A percentile compares a stretch with the other conserved stretches of the same genome.
Conservation (phyloP, 1,140 invertebrate species). For the Galleria mellonella region DNA sequence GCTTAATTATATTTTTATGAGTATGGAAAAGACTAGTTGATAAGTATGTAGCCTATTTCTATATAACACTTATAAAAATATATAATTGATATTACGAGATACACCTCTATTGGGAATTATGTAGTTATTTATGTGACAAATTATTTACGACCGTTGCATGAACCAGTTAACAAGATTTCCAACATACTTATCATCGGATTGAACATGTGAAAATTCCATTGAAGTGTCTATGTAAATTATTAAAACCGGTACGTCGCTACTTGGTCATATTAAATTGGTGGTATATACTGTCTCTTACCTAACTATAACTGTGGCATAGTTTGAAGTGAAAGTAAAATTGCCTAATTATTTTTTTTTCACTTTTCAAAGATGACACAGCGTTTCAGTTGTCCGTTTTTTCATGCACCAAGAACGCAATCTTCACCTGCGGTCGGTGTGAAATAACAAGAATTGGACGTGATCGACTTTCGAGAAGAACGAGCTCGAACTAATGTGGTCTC, state of each 20-base stretch:
- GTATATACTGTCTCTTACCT: slow-evolving; percentile 46
- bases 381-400: slow-evolving; percentile 25
- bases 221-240: slow-evolving; percentile 3
- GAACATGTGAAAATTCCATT: neutral
- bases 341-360: slow-evolving; percentile 61
- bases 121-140: no score
- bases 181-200: slow-evolving; percentile 4
- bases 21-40: no score
- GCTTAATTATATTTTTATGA: no score
- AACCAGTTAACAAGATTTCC: neutral
- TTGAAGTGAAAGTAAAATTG: slow-evolving; percentile 58
- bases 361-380: slow-evolving; percentile 63
- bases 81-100: no score
- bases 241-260: slow-evolving; percentile 45
- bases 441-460: slow-evolving; percentile 30
- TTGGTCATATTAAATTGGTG: slow-evolving; percentile 50
- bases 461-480: slow-evolving; percentile 34
- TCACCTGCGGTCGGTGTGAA: slow-evolving; percentile 29
- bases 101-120: no score
- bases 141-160: no score
- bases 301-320: slow-evolving; percentile 44
- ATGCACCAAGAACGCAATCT: slow-evolving; percentile 26
- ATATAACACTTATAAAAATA: no score
- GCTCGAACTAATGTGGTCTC: neutral
- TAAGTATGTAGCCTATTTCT: no score